Conservation (phyloP, 2,113 vertebrate species). For the Zosterops borbonicus region DNA sequence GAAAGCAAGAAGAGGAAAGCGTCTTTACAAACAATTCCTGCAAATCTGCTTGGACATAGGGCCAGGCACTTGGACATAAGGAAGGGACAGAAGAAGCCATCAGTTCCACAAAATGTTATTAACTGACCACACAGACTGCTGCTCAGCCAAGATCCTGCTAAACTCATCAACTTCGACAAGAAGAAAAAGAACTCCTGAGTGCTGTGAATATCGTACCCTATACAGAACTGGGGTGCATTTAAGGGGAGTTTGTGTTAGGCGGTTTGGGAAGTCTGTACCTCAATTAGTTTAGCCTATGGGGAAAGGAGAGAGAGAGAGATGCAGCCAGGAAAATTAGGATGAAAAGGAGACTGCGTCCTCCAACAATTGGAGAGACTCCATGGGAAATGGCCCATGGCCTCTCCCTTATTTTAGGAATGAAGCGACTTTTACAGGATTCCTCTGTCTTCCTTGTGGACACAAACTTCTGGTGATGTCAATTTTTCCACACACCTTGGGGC, state of each 20-base stretch:
- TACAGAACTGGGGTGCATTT: not conserved
- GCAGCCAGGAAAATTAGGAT: too few species aligned
- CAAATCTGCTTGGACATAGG: not conserved
- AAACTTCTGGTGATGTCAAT: not conserved
- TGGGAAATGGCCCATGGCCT: too few species aligned
- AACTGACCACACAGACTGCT: not conserved
- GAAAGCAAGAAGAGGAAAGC: not conserved
- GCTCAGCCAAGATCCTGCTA: not conserved
- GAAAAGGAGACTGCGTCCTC: too few species aligned
- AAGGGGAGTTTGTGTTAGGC: too few species aligned
- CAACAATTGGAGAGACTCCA: too few species aligned
- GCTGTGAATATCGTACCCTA: not conserved
- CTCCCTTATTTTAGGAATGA: too few species aligned
- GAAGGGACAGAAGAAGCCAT: not conserved
- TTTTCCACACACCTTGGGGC: not conserved
- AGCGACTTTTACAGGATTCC: not conserved
- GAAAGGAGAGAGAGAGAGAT: too few species aligned
- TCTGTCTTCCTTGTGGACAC: not conserved
- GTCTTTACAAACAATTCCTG: not conserved
- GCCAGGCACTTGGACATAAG: not conserved
- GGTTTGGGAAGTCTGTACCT: too few species aligned
- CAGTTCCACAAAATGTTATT: not conserved
- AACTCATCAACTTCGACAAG: not conserved
- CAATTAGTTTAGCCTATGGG: too few species aligned
- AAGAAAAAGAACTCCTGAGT: not conserved